Evolutionary conservation across 2,113 vertebrate species (phyloP), one percentile per base, ranked within the genome.

Genomic region (Crotophaga sulcirostris): DNA sequence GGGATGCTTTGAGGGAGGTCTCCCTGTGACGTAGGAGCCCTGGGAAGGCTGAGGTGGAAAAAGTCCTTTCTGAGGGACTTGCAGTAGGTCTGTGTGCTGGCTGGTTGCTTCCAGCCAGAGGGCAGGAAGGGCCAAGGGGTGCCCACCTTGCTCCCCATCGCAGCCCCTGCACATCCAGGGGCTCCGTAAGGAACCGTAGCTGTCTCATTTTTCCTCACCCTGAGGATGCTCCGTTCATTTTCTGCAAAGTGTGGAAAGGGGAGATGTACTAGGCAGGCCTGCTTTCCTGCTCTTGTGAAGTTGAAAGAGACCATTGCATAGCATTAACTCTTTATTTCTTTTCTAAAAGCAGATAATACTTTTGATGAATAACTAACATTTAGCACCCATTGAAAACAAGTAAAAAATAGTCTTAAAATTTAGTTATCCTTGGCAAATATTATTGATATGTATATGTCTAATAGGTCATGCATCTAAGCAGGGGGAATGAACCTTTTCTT

Each of bases 401-500:
- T 18, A 87, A 79, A 38, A 16, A 47, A 28, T n/a, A 6, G 33
- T 34, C 29, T 92, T 92, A 20, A 5, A 93, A 74, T 76, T 54
- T 40, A 80, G 79, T 40, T 90, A 64, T 72, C 60, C 76, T 88
- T 81, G 75, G 88, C 68, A 93, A 90, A 90, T 75, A 89, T 84
- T 80, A 45, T 80, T 55, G 13, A 59, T 74, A 64, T 6, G 6
- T 81, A 13, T 62, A 77, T 40, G 13, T 88, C 52, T 95, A 86
- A 36, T 16, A 62, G 75, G 26, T 80, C 64, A 49, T n/a, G 24
- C 56, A 75, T 86, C 44, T 72, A 77, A 88, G 59, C 9, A 4
- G 14, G 20, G 42, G 64, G 69, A 95, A 94, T 38, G 68, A 84
- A 90, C 64, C n/a, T 90, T 89, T 93, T 95, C 80, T 90, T 93